Percentiles rank a stretch among this genome's conserved stretches.
These are phyloP conservation scores for Drosophila antonietae DNA, from an alignment of 2,888 invertebrate genomes.

Conservation along the genomic window DNA sequence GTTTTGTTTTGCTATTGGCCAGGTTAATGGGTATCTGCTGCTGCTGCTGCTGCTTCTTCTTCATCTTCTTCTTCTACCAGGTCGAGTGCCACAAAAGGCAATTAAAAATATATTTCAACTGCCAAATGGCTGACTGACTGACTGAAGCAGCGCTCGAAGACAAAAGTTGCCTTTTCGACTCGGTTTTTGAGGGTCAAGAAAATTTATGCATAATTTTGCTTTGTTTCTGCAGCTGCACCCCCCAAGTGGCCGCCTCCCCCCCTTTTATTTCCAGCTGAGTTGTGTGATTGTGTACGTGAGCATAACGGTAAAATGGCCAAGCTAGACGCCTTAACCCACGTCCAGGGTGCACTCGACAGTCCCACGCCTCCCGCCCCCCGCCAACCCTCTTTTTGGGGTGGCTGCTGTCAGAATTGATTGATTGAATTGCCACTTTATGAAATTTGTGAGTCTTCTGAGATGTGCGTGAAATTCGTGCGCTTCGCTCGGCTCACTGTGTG, in stretches of 20 bases:
- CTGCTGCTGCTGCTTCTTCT: background rate
- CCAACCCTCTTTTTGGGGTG: constrained; percentile 8
- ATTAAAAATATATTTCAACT: constrained; percentile 83
- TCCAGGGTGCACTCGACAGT: constrained; percentile 7
- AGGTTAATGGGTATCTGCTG: constrained; percentile 34
- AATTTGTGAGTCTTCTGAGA: constrained; percentile 84
- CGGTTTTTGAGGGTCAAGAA: constrained; percentile 34
- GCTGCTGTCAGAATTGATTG: constrained; percentile 83
- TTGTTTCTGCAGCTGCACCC: constrained; percentile 39
- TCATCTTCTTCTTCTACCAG: constrained; percentile 4
- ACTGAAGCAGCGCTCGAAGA: constrained; percentile 27
- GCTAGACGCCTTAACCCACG: constrained; percentile 27
- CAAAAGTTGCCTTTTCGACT: constrained; percentile 19
- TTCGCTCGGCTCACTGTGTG: background rate
- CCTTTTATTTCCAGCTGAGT: constrained; percentile 58
- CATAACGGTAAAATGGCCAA: constrained; percentile 76
- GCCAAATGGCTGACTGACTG: constrained; percentile 55
- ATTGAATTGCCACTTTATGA: constrained; percentile 84
- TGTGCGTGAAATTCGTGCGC: constrained; percentile 78
- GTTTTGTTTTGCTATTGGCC: constrained; percentile 4
- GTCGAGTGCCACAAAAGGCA: constrained; percentile 67
- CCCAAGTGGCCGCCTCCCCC: background rate
- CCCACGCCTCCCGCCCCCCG: background rate
- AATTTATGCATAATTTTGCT: constrained; percentile 69
- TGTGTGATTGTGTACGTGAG: constrained; percentile 83